Evolutionary conservation across 2,113 vertebrate species (phyloP).

Genomic region (Formicarius rufipectus): DNA sequence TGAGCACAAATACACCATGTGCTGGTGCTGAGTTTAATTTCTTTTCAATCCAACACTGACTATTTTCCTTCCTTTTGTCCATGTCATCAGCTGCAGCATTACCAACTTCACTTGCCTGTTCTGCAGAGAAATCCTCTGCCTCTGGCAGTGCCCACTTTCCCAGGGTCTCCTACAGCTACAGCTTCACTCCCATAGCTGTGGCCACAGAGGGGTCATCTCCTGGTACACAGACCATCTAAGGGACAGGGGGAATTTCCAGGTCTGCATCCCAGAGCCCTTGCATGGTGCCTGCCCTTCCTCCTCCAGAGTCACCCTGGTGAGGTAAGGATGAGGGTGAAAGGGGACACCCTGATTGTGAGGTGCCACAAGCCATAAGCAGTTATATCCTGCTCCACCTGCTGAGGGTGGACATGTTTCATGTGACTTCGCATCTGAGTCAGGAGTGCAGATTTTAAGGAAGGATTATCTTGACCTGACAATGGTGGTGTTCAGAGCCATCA

Average conservation of each 20-base stretch:
- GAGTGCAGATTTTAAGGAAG: not conserved
- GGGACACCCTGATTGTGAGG: not conserved
- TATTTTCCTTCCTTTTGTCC: not conserved
- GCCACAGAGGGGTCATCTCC: not conserved
- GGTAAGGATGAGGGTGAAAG: not conserved
- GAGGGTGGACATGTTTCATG: accelerated
- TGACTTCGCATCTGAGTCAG: not conserved
- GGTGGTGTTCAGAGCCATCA: not conserved
- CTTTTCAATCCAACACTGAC: not conserved
- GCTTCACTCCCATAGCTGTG: not conserved
- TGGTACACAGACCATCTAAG: not conserved
- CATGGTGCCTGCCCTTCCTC: not conserved
- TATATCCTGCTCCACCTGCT: not conserved
- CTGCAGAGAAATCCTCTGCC: not conserved
- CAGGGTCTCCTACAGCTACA: not conserved
- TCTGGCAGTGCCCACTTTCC: not conserved
- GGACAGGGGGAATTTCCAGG: not conserved
- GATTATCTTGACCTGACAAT: not conserved
- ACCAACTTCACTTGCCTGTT: not conserved
- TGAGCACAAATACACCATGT: not conserved
- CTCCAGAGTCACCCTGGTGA: not conserved
- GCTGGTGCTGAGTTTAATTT: not conserved
- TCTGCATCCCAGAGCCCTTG: accelerated
- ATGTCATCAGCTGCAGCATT: accelerated
- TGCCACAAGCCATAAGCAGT: not conserved